These are phyloP conservation scores for Mycalesis mineus DNA, from an alignment of 2,888 invertebrate species.

Conservation along the genomic window DNA sequence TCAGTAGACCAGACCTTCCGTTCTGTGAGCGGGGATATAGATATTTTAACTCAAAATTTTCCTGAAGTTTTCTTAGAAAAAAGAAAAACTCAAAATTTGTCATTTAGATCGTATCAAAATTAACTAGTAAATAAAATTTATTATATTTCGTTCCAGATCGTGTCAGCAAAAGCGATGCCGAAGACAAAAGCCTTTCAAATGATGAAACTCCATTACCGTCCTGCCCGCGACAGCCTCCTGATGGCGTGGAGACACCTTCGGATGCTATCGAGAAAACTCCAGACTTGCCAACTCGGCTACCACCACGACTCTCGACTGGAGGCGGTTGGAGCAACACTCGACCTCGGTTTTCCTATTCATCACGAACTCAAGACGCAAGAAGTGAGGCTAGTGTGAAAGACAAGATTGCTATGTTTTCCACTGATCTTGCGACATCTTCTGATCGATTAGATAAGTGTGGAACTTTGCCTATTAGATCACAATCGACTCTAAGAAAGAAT, in stretches of 20 bases:
- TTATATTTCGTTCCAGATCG: slow-evolving; percentile 55
- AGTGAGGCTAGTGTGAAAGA: slow-evolving; percentile 90
- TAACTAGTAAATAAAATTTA: background rate
- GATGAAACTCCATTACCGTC: slow-evolving; percentile 73
- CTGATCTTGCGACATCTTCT: slow-evolving; percentile 60
- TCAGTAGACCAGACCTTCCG: too few species aligned
- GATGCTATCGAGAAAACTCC: slow-evolving; percentile 80
- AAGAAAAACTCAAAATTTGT: too few species aligned
- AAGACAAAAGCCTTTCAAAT: slow-evolving; percentile 72
- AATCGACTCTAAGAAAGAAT: slow-evolving; percentile 52
- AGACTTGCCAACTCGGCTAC: slow-evolving; percentile 58
- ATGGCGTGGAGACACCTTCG: slow-evolving; percentile 88
- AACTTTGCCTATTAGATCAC: slow-evolving; percentile 55
- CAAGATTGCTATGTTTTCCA: slow-evolving; percentile 92
- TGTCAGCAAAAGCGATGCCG: slow-evolving; percentile 64
- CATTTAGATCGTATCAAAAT: too few species aligned
- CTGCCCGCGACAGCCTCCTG: slow-evolving; percentile 87
- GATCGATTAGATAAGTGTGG: slow-evolving; percentile 66
- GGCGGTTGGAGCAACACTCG: slow-evolving; percentile 52
- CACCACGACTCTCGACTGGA: slow-evolving; percentile 52
- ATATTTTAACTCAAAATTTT: too few species aligned
- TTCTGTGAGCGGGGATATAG: too few species aligned
- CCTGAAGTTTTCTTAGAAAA: too few species aligned
- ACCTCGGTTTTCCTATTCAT: slow-evolving; percentile 63
- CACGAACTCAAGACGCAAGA: slow-evolving; percentile 85